phyloP scores from a whole-genome alignment of 2,888 invertebrate species.

The Hetaerina titia region DNA sequence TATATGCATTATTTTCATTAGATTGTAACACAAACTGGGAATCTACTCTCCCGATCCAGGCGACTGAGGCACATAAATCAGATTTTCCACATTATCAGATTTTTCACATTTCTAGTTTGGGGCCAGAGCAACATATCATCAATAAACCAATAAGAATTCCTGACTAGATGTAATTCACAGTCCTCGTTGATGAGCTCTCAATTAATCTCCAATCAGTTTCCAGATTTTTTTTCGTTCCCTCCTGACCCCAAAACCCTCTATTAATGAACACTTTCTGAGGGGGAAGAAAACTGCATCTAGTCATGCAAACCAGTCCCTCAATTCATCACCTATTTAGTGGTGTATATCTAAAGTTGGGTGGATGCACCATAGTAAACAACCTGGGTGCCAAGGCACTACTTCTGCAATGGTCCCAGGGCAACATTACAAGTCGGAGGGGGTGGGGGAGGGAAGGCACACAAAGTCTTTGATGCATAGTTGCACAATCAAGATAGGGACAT shows the following conservation, averaged over 20 bases:
- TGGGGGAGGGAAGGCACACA: conserved; percentile 60
- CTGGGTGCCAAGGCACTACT: conserved; percentile 62
- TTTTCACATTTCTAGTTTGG: conserved; percentile 46
- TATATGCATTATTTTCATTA: not conserved
- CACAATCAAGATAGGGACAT: conserved; percentile 39
- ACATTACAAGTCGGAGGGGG: conserved; percentile 42
- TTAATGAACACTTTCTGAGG: not conserved
- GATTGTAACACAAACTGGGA: conserved; percentile 36
- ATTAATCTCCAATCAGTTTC: not conserved
- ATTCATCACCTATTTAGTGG: conserved; percentile 51
- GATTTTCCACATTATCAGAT: conserved; percentile 58
- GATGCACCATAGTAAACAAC: conserved; percentile 56
- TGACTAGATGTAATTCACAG: conserved; percentile 67
- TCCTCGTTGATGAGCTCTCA: conserved; percentile 57
- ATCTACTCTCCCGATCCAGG: conserved; percentile 46
- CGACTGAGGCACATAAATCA: conserved; percentile 60
- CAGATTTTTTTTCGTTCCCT: conserved; percentile 54
- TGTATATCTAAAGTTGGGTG: conserved; percentile 48
- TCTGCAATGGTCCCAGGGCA: conserved; percentile 64
- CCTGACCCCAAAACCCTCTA: conserved; percentile 41
- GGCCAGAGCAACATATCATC: conserved; percentile 60
- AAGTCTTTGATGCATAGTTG: conserved; percentile 60
- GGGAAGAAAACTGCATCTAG: conserved; percentile 44
- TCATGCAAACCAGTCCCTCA: conserved; percentile 40
- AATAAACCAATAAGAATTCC: conserved; percentile 57